Evolutionary conservation across 2,113 vertebrate species (phyloP).

Genomic region (Psilopsiagon aurifrons): DNA sequence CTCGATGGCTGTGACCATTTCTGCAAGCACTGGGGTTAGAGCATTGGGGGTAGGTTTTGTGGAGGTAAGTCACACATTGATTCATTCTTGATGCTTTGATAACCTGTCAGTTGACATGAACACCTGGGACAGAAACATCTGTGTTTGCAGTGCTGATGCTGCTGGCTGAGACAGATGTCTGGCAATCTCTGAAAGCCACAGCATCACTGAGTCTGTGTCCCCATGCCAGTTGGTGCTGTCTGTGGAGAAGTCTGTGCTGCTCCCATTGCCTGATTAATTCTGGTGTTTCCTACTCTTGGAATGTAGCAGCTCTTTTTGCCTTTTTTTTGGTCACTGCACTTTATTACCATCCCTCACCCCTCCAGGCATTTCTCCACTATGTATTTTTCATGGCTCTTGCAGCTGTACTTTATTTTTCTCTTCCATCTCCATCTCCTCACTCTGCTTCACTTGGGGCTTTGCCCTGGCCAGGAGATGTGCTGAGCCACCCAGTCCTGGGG

Average conservation of each 20-base stretch:
- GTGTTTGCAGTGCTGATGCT: neutral
- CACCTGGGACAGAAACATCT: neutral
- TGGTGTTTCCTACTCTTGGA: neutral
- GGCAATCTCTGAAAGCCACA: neutral
- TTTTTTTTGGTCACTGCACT: neutral
- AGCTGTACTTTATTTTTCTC: neutral
- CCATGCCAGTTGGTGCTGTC: neutral
- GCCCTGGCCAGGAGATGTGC: neutral
- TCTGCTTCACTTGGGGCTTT: accelerated
- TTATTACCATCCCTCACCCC: neutral
- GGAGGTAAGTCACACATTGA: neutral
- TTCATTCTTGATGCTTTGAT: neutral
- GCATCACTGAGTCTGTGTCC: neutral
- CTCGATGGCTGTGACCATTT: neutral
- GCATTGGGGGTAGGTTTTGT: neutral
- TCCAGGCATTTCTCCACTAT: neutral
- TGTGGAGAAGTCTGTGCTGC: neutral
- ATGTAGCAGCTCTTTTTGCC: neutral
- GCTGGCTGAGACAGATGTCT: neutral
- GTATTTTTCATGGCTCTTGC: neutral
- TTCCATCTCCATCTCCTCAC: neutral
- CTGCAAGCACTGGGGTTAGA: neutral
- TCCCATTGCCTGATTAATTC: neutral
- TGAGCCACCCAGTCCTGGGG: neutral
- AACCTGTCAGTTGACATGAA: neutral